phyloP scores from a whole-genome alignment of 2,113 vertebrate species.

The Heterocephalus glaber region DNA sequence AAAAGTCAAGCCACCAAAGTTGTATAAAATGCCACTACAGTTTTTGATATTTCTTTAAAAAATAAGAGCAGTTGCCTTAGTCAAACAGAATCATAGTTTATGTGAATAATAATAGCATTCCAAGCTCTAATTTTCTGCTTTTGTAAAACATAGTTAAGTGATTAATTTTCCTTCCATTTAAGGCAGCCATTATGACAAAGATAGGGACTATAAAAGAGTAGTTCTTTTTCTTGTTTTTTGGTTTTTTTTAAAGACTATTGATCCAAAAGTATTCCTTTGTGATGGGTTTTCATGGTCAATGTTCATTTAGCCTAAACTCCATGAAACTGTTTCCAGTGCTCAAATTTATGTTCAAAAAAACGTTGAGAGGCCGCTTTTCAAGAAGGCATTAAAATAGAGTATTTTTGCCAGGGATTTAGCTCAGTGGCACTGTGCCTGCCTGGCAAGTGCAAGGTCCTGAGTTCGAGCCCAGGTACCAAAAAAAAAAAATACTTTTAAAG shows the following conservation, averaged over 20 bases:
- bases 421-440: too few relatives aligned
- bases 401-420: too few relatives aligned
- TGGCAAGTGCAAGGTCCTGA: too few relatives aligned
- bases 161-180: slow-evolving; percentile 75
- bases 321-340: slow-evolving; percentile 92
- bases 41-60: slow-evolving; percentile 72
- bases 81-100: slow-evolving; percentile 74
- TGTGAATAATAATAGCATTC: slow-evolving; percentile 70
- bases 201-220: slow-evolving; percentile 75
- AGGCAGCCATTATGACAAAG: slow-evolving; percentile 73
- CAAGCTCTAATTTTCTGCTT: slow-evolving; percentile 66
- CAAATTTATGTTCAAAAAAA: slow-evolving; percentile 86
- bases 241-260: too few relatives aligned
- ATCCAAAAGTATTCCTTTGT: slow-evolving; percentile 69
- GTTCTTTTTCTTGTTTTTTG: background rate
- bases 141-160: slow-evolving; percentile 67
- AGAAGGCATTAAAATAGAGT: slow-evolving; percentile 81
- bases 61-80: slow-evolving; percentile 84
- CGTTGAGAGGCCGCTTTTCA: slow-evolving; percentile 84
- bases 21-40: slow-evolving; percentile 70
- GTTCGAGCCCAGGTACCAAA: too few relatives aligned
- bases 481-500: slow-evolving; percentile 83
- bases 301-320: slow-evolving; percentile 81
- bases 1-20: slow-evolving; percentile 79
- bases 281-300: slow-evolving; percentile 70